phyloP scores from a whole-genome alignment of 1,140 invertebrate genomes.

The Aleiodes sp. region DNA sequence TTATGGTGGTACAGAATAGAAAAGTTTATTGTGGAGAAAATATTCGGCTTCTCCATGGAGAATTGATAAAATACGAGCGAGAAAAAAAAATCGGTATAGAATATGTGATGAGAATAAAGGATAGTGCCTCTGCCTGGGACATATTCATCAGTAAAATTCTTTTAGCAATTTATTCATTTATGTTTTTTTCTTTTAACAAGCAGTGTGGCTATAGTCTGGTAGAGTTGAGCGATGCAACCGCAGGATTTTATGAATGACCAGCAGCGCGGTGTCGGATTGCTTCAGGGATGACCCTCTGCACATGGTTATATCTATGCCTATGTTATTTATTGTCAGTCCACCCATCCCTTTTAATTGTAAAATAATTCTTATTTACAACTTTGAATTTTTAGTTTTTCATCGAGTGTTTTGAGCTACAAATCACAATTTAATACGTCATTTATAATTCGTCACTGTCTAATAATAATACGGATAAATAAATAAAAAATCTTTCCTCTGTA shows the following conservation, averaged over 20 bases:
- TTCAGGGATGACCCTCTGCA: not conserved
- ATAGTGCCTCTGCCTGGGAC: not conserved
- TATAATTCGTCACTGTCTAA: too few relatives aligned
- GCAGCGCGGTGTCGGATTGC: conserved; percentile 47
- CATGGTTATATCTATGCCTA: not conserved
- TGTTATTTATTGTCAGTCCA: conserved; percentile 43
- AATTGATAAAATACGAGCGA: too few relatives aligned
- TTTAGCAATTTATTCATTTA: conserved; percentile 15
- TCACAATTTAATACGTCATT: too few relatives aligned
- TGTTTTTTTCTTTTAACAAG: not conserved
- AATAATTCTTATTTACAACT: conserved; percentile 57
- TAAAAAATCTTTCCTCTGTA: too few relatives aligned
- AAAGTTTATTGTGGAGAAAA: too few relatives aligned
- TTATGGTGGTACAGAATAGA: too few relatives aligned
- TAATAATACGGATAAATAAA: too few relatives aligned
- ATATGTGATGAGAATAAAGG: not conserved
- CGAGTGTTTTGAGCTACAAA: too few relatives aligned
- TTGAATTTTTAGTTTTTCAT: conserved; percentile 44
- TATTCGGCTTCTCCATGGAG: too few relatives aligned
- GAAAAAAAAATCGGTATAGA: too few relatives aligned
- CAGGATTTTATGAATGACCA: conserved; percentile 35
- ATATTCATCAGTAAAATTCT: not conserved
- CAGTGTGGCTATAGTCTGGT: not conserved
- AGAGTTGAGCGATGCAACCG: conserved; percentile 34
- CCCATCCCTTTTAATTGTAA: conserved; percentile 52